Evolutionary conservation across 2,797 vertebrate genomes (phyloP), one percentile per base, ranked within the genome.

Genomic region (Esox masquinongy): DNA sequence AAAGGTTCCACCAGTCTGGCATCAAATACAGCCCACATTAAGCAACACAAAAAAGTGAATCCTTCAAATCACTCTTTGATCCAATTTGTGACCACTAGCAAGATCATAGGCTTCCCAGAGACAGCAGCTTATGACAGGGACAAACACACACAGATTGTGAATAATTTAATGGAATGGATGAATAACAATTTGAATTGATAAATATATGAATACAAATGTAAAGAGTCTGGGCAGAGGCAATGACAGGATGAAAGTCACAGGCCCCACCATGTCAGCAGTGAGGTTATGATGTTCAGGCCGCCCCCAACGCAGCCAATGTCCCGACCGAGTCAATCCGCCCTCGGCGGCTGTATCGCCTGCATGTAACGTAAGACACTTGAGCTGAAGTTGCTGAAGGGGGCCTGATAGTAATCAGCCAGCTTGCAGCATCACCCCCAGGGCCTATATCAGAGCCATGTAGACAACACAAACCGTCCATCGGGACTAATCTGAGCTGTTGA

Each of bases 381-480:
- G 17, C 49, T 67, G 72, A 70, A 69, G 68, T 76, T 2, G 4
- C 61, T 51, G 75, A 77, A 51, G 51, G 29, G 17, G 26, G 47
- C 79, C 69, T 87, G 84, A 85, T 84, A 82, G 77, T 11, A 67
- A 43, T 16, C 0, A 0, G 47, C 5, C 63, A 71, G 73, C 49
- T 84, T 78, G 82, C 82, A 76, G 79, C 64, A 66, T 70, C 76
- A 75, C 76, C 78, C 77, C n/a, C 70, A 0, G 73, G 87, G 86
- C 83, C 87, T 85, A 83, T 83, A 87, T 77, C 79, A 82, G 77
- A 85, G 87, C 36, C 64, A 50, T 75, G 83, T 87, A 88, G 88
- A 91, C 87, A 74, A 53, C 72, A 86, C 76, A 88, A 90, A 89
- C 83, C 73, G 85, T 83, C 79, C 76, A 75, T 88, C 88, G 86